These are phyloP conservation scores for Cliona cf. orientalis DNA, from an alignment of 37 sponge, comb jelly and placozoan genomes.

Conservation along the genomic window DNA sequence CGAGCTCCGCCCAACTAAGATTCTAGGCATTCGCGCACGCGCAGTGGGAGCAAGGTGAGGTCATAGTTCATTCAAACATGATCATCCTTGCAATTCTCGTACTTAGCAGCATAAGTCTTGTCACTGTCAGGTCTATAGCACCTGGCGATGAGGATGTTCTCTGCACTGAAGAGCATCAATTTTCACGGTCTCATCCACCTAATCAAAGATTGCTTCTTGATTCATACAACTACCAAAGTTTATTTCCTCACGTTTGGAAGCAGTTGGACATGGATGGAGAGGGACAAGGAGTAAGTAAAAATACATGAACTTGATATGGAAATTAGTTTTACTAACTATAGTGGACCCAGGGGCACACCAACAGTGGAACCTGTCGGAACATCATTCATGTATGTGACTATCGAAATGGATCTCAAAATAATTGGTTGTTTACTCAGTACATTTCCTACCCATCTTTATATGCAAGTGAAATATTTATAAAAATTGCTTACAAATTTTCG, in stretches of 20 bases:
- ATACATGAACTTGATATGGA: not conserved
- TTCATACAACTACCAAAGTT: not conserved
- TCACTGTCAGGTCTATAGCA: too few relatives aligned
- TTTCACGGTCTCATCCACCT: not conserved
- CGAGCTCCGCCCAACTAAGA: too few relatives aligned
- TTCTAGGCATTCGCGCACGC: too few relatives aligned
- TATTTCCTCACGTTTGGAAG: not conserved
- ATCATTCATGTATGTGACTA: slow-evolving; percentile 9
- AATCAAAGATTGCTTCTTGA: not conserved
- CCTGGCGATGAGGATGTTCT: not conserved
- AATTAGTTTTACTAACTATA: not conserved
- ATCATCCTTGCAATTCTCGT: too few relatives aligned
- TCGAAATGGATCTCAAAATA: not conserved
- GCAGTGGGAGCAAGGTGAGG: too few relatives aligned
- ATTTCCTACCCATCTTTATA: not conserved
- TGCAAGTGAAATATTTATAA: not conserved
- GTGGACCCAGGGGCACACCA: not conserved
- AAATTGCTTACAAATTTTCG: not conserved
- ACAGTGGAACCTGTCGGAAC: not conserved
- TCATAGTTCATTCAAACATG: too few relatives aligned
- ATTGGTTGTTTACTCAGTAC: slow-evolving; percentile 27
- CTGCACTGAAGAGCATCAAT: not conserved
- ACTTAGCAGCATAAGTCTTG: too few relatives aligned
- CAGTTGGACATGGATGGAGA: not conserved
- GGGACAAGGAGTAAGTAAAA: too few relatives aligned